Conservation (phyloP, 2,797 vertebrate genomes). For the Phalanger gymnotis region DNA sequence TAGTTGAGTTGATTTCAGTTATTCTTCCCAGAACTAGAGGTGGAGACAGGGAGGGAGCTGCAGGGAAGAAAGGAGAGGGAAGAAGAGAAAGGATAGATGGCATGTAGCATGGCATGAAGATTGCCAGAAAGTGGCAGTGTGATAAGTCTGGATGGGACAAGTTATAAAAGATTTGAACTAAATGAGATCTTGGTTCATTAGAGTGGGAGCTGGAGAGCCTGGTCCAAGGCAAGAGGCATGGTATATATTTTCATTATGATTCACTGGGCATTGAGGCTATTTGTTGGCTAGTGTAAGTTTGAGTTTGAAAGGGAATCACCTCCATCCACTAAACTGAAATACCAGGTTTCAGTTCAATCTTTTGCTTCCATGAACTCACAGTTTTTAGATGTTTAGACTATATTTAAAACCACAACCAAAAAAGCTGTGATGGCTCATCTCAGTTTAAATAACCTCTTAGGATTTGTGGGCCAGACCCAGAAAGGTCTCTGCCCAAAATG, state of each 20-base stretch:
- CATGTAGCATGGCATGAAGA: background rate
- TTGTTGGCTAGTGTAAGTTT: background rate
- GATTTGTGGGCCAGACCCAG: background rate
- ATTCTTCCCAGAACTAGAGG: background rate
- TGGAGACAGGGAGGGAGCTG: too few relatives aligned
- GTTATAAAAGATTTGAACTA: background rate
- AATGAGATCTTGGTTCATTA: background rate
- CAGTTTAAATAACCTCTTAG: background rate
- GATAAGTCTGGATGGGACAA: background rate
- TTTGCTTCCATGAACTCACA: background rate
- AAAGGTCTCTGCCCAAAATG: background rate
- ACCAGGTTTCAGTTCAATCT: background rate
- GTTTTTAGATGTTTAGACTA: background rate
- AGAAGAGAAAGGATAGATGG: background rate
- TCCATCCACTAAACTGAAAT: background rate
- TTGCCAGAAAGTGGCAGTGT: background rate
- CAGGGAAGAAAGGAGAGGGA: background rate
- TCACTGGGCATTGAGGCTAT: background rate
- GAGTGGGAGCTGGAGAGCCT: background rate
- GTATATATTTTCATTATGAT: background rate
- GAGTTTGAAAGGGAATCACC: background rate
- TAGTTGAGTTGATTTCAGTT: background rate
- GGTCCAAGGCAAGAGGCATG: background rate
- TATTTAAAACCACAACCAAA: background rate
- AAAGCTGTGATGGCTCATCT: background rate